phyloP scores from a whole-genome alignment of 37 sponge, comb jelly and placozoan species.

The Dysidea cf. avara region DNA sequence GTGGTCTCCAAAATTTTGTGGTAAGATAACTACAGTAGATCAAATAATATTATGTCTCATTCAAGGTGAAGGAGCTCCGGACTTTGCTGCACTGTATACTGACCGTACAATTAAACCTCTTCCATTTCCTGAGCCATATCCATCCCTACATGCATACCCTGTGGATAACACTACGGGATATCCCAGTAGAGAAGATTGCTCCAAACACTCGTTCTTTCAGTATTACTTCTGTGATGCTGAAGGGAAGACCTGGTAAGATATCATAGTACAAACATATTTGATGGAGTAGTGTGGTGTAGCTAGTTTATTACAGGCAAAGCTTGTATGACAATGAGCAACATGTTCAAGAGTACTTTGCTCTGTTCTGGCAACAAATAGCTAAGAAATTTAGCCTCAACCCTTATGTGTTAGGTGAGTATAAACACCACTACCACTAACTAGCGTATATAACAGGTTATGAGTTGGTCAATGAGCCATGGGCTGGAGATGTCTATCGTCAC shows the following conservation, averaged over 20 bases:
- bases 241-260: constrained; percentile 35
- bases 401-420: constrained; percentile 49
- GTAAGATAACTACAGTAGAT: too few relatives aligned
- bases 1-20: constrained; percentile 79
- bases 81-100: constrained; percentile 65
- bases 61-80: constrained; percentile 65
- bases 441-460: constrained; percentile 53
- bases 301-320: constrained; percentile 50
- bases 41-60: too few relatives aligned
- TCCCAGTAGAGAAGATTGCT: constrained; percentile 57
- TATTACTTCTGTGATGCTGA: constrained; percentile 77
- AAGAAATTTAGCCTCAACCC: constrained; percentile 52
- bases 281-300: not conserved
- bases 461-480: constrained; percentile 92
- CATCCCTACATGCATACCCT: constrained; percentile 38
- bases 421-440: not conserved
- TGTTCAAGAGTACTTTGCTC: constrained; percentile 62
- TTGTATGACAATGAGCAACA: constrained; percentile 76
- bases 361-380: constrained; percentile 78
- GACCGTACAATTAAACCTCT: constrained; percentile 54
- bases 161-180: constrained; percentile 66
- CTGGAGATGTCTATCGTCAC: constrained; percentile 71
- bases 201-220: constrained; percentile 59
- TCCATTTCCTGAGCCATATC: constrained; percentile 58
- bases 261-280: not conserved